A percentile compares a stretch with the other conserved stretches of the same genome.
Conservation (phyloP, 2,113 vertebrate genomes). For the Scartelaos histophorus region DNA sequence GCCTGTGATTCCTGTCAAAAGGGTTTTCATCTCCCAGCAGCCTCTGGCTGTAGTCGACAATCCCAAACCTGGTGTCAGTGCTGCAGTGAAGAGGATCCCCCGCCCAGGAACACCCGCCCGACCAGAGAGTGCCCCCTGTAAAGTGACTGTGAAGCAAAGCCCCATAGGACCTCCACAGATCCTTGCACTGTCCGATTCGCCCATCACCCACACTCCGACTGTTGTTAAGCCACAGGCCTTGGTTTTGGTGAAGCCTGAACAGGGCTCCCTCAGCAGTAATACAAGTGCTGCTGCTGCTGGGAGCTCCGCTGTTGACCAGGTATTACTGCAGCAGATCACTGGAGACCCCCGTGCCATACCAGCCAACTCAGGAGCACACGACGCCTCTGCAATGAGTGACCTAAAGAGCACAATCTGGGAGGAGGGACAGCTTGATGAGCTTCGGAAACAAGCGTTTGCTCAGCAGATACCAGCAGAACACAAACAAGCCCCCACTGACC, state of each 20-base stretch:
- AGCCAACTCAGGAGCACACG: constrained; percentile 79
- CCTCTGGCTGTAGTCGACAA: constrained; percentile 70
- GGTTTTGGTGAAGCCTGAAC: constrained; percentile 80
- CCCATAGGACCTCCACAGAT: constrained; percentile 72
- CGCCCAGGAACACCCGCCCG: constrained; percentile 76
- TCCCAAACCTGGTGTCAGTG: constrained; percentile 71
- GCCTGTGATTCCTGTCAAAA: constrained; percentile 90
- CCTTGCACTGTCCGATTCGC: constrained; percentile 77
- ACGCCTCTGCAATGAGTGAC: constrained; percentile 76
- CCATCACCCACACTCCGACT: constrained; percentile 73
- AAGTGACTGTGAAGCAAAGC: constrained; percentile 75
- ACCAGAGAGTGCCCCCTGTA: constrained; percentile 81
- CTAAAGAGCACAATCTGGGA: constrained; percentile 90
- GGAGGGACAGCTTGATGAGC: constrained; percentile 81
- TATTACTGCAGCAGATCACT: constrained; percentile 84
- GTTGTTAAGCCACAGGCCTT: constrained; percentile 77
- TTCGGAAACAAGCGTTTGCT: constrained; percentile 73
- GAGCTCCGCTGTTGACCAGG: constrained; percentile 79
- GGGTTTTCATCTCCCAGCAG: constrained; percentile 87
- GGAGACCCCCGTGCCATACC: constrained; percentile 81
- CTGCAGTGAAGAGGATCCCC: constrained; percentile 79
- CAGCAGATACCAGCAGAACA: constrained; percentile 83
- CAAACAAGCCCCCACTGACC: constrained; percentile 76
- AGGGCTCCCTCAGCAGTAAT: constrained; percentile 76
- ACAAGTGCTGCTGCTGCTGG: constrained; percentile 62